These are phyloP conservation scores for Helicoverpa zea DNA, from an alignment of 1,140 invertebrate genomes.

Conservation along the genomic window DNA sequence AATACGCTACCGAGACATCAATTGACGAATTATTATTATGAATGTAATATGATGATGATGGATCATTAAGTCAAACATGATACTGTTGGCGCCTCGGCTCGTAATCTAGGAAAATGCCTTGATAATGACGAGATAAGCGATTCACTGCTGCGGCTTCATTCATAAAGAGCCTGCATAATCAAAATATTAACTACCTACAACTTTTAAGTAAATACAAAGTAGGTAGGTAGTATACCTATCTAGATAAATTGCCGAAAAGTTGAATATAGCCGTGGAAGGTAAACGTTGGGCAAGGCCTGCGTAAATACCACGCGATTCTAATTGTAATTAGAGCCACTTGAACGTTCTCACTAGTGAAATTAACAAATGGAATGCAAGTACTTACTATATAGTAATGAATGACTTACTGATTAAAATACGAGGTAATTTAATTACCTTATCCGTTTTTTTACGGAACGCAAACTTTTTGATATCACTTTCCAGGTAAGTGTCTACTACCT, in stretches of 20 bases:
- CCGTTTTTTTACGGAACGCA: too few species aligned
- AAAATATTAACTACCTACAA: neutral
- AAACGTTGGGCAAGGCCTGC: conserved; percentile 20
- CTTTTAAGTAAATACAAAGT: neutral
- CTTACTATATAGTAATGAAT: neutral
- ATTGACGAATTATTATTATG: neutral
- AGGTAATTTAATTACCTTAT: too few species aligned
- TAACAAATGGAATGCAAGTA: neutral
- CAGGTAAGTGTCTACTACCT: too few species aligned
- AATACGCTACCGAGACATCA: neutral
- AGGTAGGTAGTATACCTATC: neutral
- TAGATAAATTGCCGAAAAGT: neutral
- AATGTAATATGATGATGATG: neutral
- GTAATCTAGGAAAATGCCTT: neutral
- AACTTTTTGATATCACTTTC: too few species aligned
- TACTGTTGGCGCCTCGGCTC: neutral
- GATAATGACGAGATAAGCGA: neutral
- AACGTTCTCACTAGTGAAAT: conserved; percentile 5
- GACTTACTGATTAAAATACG: neutral
- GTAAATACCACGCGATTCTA: conserved; percentile 27
- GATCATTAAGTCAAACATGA: neutral
- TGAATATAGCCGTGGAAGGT: neutral
- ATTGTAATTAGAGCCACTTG: conserved; percentile 15
- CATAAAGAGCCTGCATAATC: neutral
- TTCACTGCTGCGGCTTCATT: neutral